Evolutionary conservation across 2,888 invertebrate species (phyloP), one percentile per base, ranked within the genome.

Genomic region (Cremastinae sp.): DNA sequence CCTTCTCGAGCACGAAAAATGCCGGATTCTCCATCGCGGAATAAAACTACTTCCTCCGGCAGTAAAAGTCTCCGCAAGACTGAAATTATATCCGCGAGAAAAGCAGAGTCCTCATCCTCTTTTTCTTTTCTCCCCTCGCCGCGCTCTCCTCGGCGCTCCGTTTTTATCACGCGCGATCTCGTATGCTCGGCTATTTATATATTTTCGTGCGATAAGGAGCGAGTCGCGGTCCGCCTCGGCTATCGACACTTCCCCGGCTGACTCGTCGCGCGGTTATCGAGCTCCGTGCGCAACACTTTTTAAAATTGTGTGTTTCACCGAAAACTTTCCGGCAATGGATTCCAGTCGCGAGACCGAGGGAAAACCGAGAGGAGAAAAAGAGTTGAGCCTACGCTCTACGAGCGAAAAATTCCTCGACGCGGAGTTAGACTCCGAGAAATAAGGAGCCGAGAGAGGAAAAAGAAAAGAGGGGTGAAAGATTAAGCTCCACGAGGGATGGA

Each of bases 31-130:
- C 41, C 18, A 70, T 69, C 18, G 53, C 49, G 18, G 70, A 77
- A 70, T 74, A 74, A 74, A 70, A 70, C 61, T 56, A 51, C 70
- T 28, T 51, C 28, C 14, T 20, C 51, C n/a, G 14, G 18, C 16
- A 35, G 37, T 45, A 45, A 70, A 74, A 70, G 55, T 70, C 69
- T 18, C 58, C 18, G 20, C 64, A 61, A 59, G 55, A 45, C 55
- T 55, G 18, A 70, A 74, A 77, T 77, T 74, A 70, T 74, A 70
- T 66, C 71, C 61, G 55, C 66, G 39, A 16, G 39, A 35, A 35
- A 16, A 53, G 61, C 45, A 49, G 10, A 41, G n/a, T 16, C 39
- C 41, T 7, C 12, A n/a, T 45, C 22, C 18, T 39, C 55, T 16
- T 55, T 55, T 45, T 37, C 10, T 22, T 12, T n/a, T 12, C 18